Base-by-base conservation (phyloP, 2,888 invertebrate species). In the Caenorhabditis panamensis region DNA sequence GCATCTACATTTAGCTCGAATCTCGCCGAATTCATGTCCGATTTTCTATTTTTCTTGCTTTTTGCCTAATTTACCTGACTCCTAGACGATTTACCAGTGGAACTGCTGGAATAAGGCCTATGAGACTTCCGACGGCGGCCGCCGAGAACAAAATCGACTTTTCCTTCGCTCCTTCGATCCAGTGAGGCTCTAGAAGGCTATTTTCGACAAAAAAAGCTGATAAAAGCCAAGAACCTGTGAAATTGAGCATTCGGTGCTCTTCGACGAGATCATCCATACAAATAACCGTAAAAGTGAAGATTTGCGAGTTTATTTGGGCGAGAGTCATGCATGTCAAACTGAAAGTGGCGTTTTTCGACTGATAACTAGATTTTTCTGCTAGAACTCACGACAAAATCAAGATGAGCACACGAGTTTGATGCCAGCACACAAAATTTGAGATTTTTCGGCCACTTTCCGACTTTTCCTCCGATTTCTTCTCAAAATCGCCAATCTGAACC, bases 201-300 rank as follows among this genome's bases (percentile, higher is more conserved):
- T 18, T 37, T 54, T 61, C 47, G 6, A 1, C n/a, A n/a, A 1
- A 0, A 37, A 56, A 53, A 47, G 49, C 6, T 13, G 18, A 6
- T 16, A 18, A n/a, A 31, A 11, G 13, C 1, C 28, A 1, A 31
- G 31, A 41, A 75, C 75, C 75, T 31, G 75, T 58, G 5, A 20
- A 47, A 64, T 77, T 77, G 13, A 8, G 58, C 28, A 24, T 20
- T 22, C n/a, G 31, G 4, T 77, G 56, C 22, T 77, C 77, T 22
- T 26, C 61, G 24, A 62, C 61, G 3, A 79, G 22, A 28, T 79
- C 79, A 44, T 73, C 72, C 79, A 79, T 79, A 28, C 79, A 79
- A 26, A 79, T 79, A n/a, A 79, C 79, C 44, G 79, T 79, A 41
- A 79, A 79, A n/a, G 79, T 73, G 63, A 75, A 75, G 44, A 75